Evolutionary conservation across 2,888 invertebrate genomes (phyloP), one percentile per base, ranked within the genome.

Genomic region (Xylocampa areola): DNA sequence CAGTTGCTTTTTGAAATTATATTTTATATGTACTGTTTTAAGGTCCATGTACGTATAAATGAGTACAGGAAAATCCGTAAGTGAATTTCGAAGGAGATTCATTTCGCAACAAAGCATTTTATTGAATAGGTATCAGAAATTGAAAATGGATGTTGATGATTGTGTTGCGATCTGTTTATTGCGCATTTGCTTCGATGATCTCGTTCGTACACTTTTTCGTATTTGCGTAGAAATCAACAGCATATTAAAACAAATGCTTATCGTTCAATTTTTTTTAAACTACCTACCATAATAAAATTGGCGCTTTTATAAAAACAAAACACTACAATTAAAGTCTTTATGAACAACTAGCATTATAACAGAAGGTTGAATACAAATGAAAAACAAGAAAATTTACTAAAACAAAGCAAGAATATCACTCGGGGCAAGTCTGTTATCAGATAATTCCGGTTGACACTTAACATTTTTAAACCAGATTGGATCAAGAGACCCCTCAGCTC

Each of bases 341-440:
- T n/a, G n/a, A n/a, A n/a, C n/a, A n/a, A n/a, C n/a, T n/a, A n/a
- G n/a, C n/a, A n/a, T n/a, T 23, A 23, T 2, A 2, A 5, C 1
- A 23, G 23, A 23, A 23, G 8, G 23, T 7, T 7, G 6, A 7
- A 1, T 23, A 23, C 13, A 37, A 25, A 19, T 13, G 21, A 25
- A 58, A 47, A 33, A 29, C 11, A 66, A 48, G 49, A 37, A 39
- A 8, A 21, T 11, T 14, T 3, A 23, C 8, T 29, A 41, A 49
- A 41, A 14, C 13, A 33, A 45, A 13, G 11, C 68, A 68, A 44
- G 40, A 61, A 45, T 51, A 67, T 45, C 68, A 40, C 27, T 33
- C n/a, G 27, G n/a, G 5, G 10, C 19, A 13, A 16, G 8, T 17
- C 27, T 36, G 37, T 49, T 70, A 67, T 52, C 67, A 58, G 59